Conservation (phyloP, 1,140 invertebrate species). For the Aphis gossypii region DNA sequence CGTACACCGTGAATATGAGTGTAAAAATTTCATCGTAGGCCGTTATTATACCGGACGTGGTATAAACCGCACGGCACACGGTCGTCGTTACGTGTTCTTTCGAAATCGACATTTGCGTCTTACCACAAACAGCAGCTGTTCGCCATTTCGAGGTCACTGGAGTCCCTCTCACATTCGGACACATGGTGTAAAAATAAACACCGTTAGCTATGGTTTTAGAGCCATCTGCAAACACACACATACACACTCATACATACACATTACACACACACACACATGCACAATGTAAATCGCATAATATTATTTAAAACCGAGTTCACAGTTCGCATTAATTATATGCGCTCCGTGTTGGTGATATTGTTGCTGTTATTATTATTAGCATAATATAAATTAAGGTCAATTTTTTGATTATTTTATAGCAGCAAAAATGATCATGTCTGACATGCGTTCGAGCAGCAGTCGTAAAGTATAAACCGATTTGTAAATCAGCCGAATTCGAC, state of each 20-base stretch:
- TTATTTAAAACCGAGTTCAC: slow-evolving; percentile 3
- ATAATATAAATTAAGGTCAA: neutral
- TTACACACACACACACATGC: neutral
- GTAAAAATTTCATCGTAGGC: neutral
- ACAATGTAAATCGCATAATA: neutral
- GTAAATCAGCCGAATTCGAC: neutral
- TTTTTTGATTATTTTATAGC: neutral
- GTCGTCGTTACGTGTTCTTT: neutral
- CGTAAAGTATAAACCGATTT: neutral
- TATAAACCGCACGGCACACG: neutral
- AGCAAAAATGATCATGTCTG: neutral
- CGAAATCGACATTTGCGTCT: neutral
- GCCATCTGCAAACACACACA: neutral
- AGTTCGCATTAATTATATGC: neutral
- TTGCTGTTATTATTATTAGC: slow-evolving; percentile 5
- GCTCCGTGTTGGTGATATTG: neutral
- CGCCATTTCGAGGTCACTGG: slow-evolving; percentile 10
- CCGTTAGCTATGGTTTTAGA: neutral
- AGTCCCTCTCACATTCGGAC: neutral
- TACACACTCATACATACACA: no score
- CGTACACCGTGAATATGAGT: neutral
- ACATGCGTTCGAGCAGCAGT: neutral
- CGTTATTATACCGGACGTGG: neutral
- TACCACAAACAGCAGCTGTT: slow-evolving; percentile 5
- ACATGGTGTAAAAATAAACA: slow-evolving; percentile 23